Evolutionary conservation across 1,140 invertebrate species (phyloP), one percentile per base, ranked within the genome.

Genomic region (Drosophila watanabei): DNA sequence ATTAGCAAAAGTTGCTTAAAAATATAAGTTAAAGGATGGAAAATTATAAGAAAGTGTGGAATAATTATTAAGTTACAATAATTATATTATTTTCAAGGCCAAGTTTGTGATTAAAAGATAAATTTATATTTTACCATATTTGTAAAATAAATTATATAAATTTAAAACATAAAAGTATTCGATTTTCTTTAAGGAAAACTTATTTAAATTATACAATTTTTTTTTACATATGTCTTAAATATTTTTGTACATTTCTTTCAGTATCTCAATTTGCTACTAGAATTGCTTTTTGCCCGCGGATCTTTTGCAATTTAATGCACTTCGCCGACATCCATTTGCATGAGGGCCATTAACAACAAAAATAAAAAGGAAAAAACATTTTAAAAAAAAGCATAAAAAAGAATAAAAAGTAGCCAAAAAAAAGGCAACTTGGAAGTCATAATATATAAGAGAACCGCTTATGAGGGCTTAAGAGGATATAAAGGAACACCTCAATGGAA

Each of bases 251-350:
- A 18, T 52, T 41, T 52, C 30, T 24, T n/a, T 14, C 16, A 24
- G 37, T 54, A 62, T n/a, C n/a, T 49, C 24, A 20, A 69, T 37
- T 41, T 65, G 30, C 39, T 69, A 39, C 6, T 33, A 51, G 48
- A 46, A 18, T 9, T 16, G 30, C 62, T 30, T 69, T 69, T 43
- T 14, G 61, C 66, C 60, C 46, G 66, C 35, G 61, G 46, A 66
- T 69, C 61, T 65, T 51, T 66, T 52, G 37, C 46, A 68, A 48
- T 70, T 70, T 51, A 37, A 32, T 70, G 66, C 62, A 69, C 62
- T 69, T 48, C 20, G 13, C 37, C 32, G 30, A 46, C 57, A 43
- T 28, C 20, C 30, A 63, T 63, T 66, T 39, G 66, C 66, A 69
- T 28, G 66, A 20, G 0, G 8, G 16, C 62, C 62, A 69, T 68